A percentile compares a stretch with the other conserved stretches of the same genome.
Conservation (phyloP, 2,113 vertebrate genomes). For the Paradisaea rubra region DNA sequence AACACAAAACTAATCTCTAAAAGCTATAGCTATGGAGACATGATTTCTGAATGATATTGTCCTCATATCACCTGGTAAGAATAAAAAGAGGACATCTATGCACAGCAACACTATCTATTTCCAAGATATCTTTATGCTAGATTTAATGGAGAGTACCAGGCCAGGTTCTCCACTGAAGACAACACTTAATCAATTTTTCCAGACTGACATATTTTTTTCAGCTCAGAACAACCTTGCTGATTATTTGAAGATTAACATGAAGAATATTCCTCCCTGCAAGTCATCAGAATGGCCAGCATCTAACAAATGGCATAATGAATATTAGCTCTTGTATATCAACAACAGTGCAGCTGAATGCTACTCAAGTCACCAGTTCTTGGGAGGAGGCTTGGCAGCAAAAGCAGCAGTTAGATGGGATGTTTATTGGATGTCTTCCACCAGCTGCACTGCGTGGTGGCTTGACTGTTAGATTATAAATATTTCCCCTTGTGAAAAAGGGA, state of each 20-base stretch:
- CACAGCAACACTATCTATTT: not conserved
- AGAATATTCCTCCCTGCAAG: not conserved
- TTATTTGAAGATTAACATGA: not conserved
- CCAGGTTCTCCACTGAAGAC: not conserved
- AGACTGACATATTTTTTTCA: not conserved
- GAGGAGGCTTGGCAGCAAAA: slow-evolving; percentile 26
- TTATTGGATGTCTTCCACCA: slow-evolving; percentile 46
- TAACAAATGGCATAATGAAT: not conserved
- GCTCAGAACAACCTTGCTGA: not conserved
- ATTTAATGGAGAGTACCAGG: not conserved
- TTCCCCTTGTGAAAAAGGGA: slow-evolving; percentile 54
- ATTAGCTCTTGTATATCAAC: not conserved
- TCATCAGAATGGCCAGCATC: not conserved
- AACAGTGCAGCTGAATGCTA: not conserved
- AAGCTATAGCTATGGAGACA: not conserved
- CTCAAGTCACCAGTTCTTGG: not conserved
- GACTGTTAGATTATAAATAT: slow-evolving; percentile 60
- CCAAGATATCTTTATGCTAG: not conserved
- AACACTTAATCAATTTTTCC: not conserved
- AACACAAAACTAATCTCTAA: not conserved
- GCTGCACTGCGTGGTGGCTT: slow-evolving; percentile 35
- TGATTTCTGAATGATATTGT: not conserved
- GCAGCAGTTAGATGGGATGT: slow-evolving; percentile 11
- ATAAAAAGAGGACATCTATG: not conserved
- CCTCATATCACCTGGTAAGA: not conserved